Evolutionary conservation across 2,797 vertebrate species (phyloP), one percentile per base, ranked within the genome.

Genomic region (Dendrocincla tyrannina): DNA sequence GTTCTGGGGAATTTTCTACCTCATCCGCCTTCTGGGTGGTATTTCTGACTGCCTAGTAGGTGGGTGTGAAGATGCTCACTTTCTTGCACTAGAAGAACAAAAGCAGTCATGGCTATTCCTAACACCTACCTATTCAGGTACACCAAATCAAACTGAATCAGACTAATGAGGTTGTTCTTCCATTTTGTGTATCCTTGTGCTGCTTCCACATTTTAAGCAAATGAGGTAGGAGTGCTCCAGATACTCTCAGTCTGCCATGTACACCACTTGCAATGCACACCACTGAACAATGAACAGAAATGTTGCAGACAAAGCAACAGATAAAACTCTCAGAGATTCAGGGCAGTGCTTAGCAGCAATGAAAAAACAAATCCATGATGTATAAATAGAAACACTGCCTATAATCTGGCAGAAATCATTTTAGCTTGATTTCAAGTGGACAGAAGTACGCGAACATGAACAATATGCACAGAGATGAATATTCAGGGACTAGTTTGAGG

Each of bases 351-450:
- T 74, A 88, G 59, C 59, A 90, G 80, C 67, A 86, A 55, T 27
- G 41, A 90, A 88, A 69, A 92, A 82, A 33, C 24, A 81, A 92
- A 68, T 59, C 24, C 50, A 33, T 0, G 0, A 33, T 82, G 46
- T 50, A 82, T 73, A 93, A 93, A 86, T 76, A 95, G 88, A 67
- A 95, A 55, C 30, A 55, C 11, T 67, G 63, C 27, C 37, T 79
- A 32, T 88, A 73, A 60, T 90, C 64, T 87, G 63, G 11, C 37
- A 95, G 80, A 95, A 95, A 82, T 79, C 46, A 79, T 86, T 94
- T 81, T 60, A 79, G 70, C 72, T 69, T 46, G 6, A 63, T 87
- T 93, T 82, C 15, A 93, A 93, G 41, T 58, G 60, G 64, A 87
- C 41, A 46, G 37, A 77, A 88, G 46, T 35, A 85, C 32, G 70